These are phyloP conservation scores for Butorides virescens DNA, from an alignment of 2,113 vertebrate genomes.

Conservation along the genomic window DNA sequence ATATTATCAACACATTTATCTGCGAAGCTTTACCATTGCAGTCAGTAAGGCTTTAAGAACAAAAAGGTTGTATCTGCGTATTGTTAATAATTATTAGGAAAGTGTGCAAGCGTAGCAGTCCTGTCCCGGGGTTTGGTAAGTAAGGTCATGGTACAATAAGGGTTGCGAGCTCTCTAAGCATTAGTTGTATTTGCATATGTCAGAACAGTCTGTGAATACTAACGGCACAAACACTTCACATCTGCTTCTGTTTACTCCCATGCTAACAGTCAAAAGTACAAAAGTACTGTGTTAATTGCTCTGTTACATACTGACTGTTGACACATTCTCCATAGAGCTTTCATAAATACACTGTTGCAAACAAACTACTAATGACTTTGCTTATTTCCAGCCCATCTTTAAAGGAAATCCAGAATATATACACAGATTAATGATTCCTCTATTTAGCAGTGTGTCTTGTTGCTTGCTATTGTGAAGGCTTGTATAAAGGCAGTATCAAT, in stretches of 20 bases:
- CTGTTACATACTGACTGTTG: constrained; percentile 75
- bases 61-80: constrained; percentile 17
- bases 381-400: constrained; percentile 72
- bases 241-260: constrained; percentile 81
- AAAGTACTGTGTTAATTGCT: constrained; percentile 79
- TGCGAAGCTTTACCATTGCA: not conserved
- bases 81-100: constrained; percentile 72
- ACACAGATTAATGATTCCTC: constrained; percentile 75
- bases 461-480: constrained; percentile 67
- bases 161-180: constrained; percentile 62
- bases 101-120: constrained; percentile 55
- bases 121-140: constrained; percentile 62
- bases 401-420: constrained; percentile 73
- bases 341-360: constrained; percentile 78
- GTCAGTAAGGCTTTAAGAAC: constrained; percentile 3
- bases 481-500: constrained; percentile 76
- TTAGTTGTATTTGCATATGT: constrained; percentile 78
- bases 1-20: constrained; percentile 10
- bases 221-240: constrained; percentile 76
- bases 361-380: constrained; percentile 83
- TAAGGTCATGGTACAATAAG: constrained; percentile 68
- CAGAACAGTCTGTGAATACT: constrained; percentile 72
- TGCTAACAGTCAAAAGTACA: constrained; percentile 75
- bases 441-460: constrained; percentile 74
- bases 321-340: constrained; percentile 76